Evolutionary conservation across 2,888 invertebrate genomes (phyloP).

Genomic region (Caenorhabditis sp.): DNA sequence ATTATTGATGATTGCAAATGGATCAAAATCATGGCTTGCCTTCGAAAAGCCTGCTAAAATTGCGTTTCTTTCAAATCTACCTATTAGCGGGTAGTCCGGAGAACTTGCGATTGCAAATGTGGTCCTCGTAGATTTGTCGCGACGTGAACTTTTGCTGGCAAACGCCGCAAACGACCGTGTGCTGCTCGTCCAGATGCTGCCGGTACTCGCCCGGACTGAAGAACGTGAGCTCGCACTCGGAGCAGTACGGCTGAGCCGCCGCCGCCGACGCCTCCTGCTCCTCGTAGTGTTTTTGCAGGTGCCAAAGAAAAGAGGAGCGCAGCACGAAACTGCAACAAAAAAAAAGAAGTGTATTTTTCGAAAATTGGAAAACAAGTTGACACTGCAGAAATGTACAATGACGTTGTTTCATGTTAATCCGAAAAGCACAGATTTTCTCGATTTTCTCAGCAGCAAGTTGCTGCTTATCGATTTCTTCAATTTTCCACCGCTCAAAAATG

Average conservation of each 20-base stretch:
- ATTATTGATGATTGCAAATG: not conserved
- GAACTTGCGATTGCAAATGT: conserved; percentile 40
- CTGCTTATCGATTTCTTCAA: no score
- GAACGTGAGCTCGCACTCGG: conserved; percentile 42
- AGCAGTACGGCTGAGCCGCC: conserved; percentile 13
- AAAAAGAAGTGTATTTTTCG: not conserved
- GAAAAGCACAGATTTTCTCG: no score
- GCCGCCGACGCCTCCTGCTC: conserved; percentile 1
- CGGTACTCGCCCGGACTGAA: conserved; percentile 13
- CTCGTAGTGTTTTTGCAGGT: conserved; percentile 40
- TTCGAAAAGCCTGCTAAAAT: no score
- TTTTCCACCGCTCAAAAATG: no score
- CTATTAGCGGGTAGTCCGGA: no score
- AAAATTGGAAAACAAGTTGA: not conserved
- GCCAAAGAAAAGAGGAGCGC: conserved; percentile 38
- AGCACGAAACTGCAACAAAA: conserved; percentile 35
- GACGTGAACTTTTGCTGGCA: conserved; percentile 55
- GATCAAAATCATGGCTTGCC: no score
- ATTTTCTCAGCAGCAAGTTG: no score
- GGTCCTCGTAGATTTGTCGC: conserved; percentile 34
- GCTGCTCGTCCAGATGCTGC: conserved; percentile 44
- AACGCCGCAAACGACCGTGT: conserved; percentile 28
- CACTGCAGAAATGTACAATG: no score
- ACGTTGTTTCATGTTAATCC: no score
- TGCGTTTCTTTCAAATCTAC: no score